These are phyloP conservation scores for Lithobates pipiens DNA, from an alignment of 2,797 vertebrate species.

Conservation along the genomic window DNA sequence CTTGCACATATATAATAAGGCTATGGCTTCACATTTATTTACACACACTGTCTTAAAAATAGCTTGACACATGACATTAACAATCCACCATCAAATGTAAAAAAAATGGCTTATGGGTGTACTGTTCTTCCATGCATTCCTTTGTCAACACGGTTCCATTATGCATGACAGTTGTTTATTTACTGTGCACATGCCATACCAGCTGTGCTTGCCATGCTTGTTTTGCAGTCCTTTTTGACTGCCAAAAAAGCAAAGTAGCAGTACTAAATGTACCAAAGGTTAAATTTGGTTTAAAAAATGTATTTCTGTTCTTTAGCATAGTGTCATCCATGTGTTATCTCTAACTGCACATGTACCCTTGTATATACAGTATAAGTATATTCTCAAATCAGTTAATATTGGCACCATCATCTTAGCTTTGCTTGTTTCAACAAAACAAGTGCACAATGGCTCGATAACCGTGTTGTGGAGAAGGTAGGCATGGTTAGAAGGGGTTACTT, in stretches of 20 bases:
- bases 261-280: too few species aligned
- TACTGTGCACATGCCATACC: conserved; percentile 1
- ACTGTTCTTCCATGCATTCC: conserved; percentile 12
- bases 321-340: too few species aligned
- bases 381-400: too few species aligned
- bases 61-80: not conserved
- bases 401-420: too few species aligned
- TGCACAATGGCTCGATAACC: too few species aligned
- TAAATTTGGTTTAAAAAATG: too few species aligned
- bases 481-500: too few species aligned
- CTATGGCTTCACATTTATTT: not conserved
- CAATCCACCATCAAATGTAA: not conserved
- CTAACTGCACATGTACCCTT: too few species aligned
- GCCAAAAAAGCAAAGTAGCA: not conserved
- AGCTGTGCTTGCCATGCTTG: not conserved
- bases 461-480: too few species aligned
- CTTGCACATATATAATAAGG: not conserved
- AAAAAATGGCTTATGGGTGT: conserved; percentile 11
- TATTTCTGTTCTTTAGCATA: too few species aligned
- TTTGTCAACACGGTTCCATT: not conserved
- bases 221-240: not conserved
- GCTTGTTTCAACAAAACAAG: too few species aligned
- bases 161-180: not conserved
- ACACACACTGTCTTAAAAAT: not conserved
- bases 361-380: too few species aligned